Base-by-base conservation (phyloP, 2,797 vertebrate genomes). In the Myotis pilosus region DNA sequence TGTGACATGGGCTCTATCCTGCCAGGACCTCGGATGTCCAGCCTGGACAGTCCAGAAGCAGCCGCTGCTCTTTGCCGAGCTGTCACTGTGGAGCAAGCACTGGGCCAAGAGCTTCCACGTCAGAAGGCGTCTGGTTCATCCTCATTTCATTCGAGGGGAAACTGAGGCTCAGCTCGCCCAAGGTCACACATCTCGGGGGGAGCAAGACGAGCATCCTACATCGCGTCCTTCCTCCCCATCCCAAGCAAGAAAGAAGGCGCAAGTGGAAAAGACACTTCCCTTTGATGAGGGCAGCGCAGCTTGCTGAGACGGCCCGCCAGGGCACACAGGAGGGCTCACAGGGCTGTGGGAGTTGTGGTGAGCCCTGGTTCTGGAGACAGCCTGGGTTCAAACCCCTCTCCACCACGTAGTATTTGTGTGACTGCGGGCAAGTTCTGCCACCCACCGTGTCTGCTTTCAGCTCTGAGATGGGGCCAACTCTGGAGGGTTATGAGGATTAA, bases 11-110 rank as follows among this genome's bases (percentile, higher is more conserved):
- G 41, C 0, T 8, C 55, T 19, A 0, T 33, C 17, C 66, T 60
- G 28, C 28, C 5, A 0, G 0, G 2, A 15, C 47, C 44, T 25
- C 15, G 1, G 0, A 0, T 10, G 75, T 22, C 12, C 47, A 23
- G 25, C 10, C 20, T 33, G 66, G 51, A 64, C 38, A 44, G 5
- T 51, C 44, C 62, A 47, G 47, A 66, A 66, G 11, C 6, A 66
- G 72, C 38, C 0, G 3, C 41, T n/a, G 0, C 4, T 5, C 36
- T 53, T 62, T 49, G 16, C 2, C 0, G 6, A 19, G 44, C 83
- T 13, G 41, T 49, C 76, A 5, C 25, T 11, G 41, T 12, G 57
- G 1, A 49, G 22, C 38, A 5, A 36, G 49, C 64, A 38, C 4
- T 3, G 8, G 6, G 90, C 38, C 30, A 3, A 64, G n/a, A 66